Conservation (phyloP, 2,113 vertebrate species). For the rabbit (Oryctolagus cuniculus) region mOryCun1.1 NC_091444.1:61863001-61863500, state of each 20-base stretch:
- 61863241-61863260: background rate
- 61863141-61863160: constrained; percentile 1
- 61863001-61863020: too few relatives aligned
- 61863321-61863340: too few relatives aligned
- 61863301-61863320: background rate
- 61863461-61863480: too few relatives aligned
- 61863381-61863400: too few relatives aligned
- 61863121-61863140: background rate
- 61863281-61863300: background rate
- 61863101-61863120: background rate
- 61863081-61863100: background rate
- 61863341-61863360: too few relatives aligned
- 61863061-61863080: background rate
- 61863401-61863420: too few relatives aligned
- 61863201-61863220: background rate
- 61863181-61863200: background rate
- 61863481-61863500: too few relatives aligned
- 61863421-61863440: too few relatives aligned
- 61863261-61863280: background rate
- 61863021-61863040: background rate
- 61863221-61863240: background rate
- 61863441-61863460: too few relatives aligned
- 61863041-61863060: background rate
- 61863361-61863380: too few relatives aligned
- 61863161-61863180: background rate